Evolutionary conservation across 2,888 invertebrate species (phyloP), one percentile per base, ranked within the genome.

Genomic region (Tetragonisca angustula): DNA sequence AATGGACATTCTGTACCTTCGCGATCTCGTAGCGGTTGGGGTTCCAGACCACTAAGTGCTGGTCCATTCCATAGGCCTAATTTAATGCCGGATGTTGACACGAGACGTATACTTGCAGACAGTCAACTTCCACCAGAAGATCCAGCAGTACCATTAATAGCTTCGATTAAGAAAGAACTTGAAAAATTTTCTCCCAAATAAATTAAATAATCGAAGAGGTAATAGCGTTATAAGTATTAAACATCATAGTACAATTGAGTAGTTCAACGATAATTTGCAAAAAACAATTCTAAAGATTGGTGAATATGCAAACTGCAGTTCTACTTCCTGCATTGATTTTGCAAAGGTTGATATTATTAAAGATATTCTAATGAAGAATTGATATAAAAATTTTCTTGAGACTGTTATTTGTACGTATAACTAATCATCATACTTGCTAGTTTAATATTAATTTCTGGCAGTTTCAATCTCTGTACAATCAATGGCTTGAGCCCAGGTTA

Each of bases 141-240:
- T 93, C 97, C 98, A 0, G 98, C 98, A 0, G 96, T 97, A 21
- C 98, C 98, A 0, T 95, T 98, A 49, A 98, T 98, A 90, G 96
- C 97, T 67, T 97, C 98, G 86, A 98, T 98, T 92, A 98, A 97
- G 94, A 96, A 96, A 84, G 98, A 98, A 89, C 91, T 94, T 19
- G 91, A 92, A 71, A 94, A 94, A 83, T 94, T 94, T 76, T 85
- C 84, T 24, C 65, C 86, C 1, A 68, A 80, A 67, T 89, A 75
- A 65, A 80, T 67, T 87, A 76, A 61, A 49, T 5, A 27, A 50
- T 43, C 15, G 24, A 52, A 54, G 17, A 19, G n/a, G 15, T 24
- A 27, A 19, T 13, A 13, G 27, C 4, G 27, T 11, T 9, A 36
- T 27, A 36, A 24, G 19, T 36, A 43, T 71, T 72, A 72, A 61